Percentiles rank a stretch among this genome's conserved stretches.
phyloP scores from a whole-genome alignment of 2,888 invertebrate species.

The Ctenicera cuprea region DNA sequence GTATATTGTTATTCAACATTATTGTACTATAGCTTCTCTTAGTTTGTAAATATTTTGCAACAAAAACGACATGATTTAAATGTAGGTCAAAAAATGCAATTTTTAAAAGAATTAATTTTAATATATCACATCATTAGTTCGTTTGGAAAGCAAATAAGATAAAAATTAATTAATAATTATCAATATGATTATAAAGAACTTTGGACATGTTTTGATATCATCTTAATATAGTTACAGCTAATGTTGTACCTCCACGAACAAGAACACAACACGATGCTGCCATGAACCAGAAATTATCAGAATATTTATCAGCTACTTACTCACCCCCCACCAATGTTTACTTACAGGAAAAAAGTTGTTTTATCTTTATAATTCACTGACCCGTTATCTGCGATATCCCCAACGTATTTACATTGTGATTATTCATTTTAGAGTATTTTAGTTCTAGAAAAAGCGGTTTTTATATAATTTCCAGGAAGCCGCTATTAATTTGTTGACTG shows the following conservation, averaged over 20 bases:
- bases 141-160: neutral
- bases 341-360: neutral
- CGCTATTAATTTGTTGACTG: too few species aligned
- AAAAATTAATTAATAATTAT: neutral
- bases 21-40: too few species aligned
- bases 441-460: neutral
- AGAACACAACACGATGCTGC: neutral
- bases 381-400: conserved; percentile 23
- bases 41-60: too few species aligned
- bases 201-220: conserved; percentile 4
- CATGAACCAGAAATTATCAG: conserved; percentile 21
- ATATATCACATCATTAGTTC: neutral
- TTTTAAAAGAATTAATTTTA: too few species aligned
- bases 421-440: neutral
- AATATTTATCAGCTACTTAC: neutral
- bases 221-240: neutral
- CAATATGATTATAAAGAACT: conserved; percentile 2
- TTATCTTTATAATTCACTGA: conserved; percentile 18
- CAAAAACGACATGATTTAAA: too few species aligned
- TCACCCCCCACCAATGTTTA: conserved; percentile 25
- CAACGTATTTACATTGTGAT: conserved; percentile 15
- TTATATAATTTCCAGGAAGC: neutral
- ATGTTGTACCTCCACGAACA: conserved; percentile 8
- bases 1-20: too few species aligned
- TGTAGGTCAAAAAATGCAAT: too few species aligned